These are phyloP conservation scores for Leucoraja erinaceus DNA, from an alignment of 2,113 vertebrate species.

Conservation along the genomic window DNA sequence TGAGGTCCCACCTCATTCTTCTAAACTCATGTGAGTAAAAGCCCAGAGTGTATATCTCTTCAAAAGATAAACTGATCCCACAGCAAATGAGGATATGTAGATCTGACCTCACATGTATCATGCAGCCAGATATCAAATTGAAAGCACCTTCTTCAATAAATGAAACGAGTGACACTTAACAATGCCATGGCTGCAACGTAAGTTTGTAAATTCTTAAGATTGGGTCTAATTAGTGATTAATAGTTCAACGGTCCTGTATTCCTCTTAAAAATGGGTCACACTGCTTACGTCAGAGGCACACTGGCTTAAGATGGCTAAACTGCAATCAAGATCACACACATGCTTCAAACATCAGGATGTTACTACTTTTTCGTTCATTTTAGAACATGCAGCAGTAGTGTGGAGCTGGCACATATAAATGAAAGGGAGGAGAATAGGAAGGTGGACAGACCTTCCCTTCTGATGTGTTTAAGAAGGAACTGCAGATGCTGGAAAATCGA, in stretches of 20 bases:
- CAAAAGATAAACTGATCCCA: neutral
- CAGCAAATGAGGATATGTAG: neutral
- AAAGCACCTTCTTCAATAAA: neutral
- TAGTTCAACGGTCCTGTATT: too few species aligned
- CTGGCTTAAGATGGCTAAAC: neutral
- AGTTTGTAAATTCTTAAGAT: neutral
- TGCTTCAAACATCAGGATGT: neutral
- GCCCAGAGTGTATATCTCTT: neutral
- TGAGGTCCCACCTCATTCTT: too few species aligned
- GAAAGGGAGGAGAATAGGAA: neutral
- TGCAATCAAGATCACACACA: neutral
- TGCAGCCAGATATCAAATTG: neutral
- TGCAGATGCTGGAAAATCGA: too few species aligned
- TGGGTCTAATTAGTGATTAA: neutral
- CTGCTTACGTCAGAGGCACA: too few species aligned
- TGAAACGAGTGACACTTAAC: neutral
- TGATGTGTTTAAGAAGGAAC: too few species aligned
- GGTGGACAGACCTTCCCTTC: neutral
- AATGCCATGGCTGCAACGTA: neutral
- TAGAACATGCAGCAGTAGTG: neutral
- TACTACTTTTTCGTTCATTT: neutral
- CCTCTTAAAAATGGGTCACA: neutral
- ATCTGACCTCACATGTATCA: neutral
- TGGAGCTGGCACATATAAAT: neutral
- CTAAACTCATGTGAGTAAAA: too few species aligned